Evolutionary conservation across 1,140 invertebrate species (phyloP).

Genomic region (Periplaneta americana): DNA sequence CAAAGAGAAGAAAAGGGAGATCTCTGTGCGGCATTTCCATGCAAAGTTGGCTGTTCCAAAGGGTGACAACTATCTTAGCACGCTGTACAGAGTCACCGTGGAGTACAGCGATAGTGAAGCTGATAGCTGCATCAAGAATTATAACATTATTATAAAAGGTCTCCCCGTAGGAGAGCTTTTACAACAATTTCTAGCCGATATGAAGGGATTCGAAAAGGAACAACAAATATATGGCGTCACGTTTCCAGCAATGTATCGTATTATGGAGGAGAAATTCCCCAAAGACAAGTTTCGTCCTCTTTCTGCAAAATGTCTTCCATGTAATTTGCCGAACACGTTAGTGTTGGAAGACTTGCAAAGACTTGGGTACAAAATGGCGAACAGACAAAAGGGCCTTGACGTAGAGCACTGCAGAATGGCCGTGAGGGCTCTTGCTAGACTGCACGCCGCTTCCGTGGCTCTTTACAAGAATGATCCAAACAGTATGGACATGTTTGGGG

Average conservation of each 20-base stretch:
- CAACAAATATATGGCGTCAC: not conserved
- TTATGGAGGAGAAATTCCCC: not conserved
- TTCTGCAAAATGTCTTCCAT: not conserved
- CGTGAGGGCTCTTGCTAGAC: slow-evolving; percentile 46
- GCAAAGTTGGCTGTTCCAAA: slow-evolving; percentile 34
- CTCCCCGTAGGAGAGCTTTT: not conserved
- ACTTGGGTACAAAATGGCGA: slow-evolving; percentile 58
- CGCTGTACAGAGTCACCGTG: slow-evolving; percentile 34
- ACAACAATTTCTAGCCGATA: not conserved
- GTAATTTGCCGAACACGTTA: slow-evolving; percentile 28
- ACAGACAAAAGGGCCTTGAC: slow-evolving; percentile 54
- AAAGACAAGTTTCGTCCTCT: not conserved
- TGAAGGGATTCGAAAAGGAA: not conserved
- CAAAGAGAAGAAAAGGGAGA: not conserved
- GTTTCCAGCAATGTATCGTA: not conserved
- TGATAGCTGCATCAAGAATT: not conserved
- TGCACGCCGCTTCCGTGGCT: slow-evolving; percentile 60
- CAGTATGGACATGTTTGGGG: not conserved
- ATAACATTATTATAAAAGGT: not conserved
- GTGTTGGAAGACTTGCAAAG: slow-evolving; percentile 54
- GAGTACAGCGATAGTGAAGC: slow-evolving; percentile 18
- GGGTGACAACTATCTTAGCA: slow-evolving; percentile 44
- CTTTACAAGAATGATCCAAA: slow-evolving; percentile 50
- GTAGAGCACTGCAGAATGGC: slow-evolving; percentile 42
- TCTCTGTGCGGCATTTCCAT: not conserved